Percentiles rank a stretch among this genome's conserved stretches.
These are phyloP conservation scores for Drosophila formosana DNA, from an alignment of 2,888 invertebrate species.

Conservation along the genomic window DNA sequence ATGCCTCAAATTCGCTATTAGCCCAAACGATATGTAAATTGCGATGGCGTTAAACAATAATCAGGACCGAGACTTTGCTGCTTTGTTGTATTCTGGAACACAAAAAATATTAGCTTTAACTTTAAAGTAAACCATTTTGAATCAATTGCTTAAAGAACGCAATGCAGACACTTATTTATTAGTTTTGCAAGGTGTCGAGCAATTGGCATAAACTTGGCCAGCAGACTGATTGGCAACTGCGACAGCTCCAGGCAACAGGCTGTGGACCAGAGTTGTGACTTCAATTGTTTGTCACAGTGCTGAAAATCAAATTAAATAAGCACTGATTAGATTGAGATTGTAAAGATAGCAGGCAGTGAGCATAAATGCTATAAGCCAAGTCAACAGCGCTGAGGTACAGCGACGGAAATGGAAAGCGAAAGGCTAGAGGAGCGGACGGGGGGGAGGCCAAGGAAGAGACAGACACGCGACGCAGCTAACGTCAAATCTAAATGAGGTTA, in stretches of 20 bases:
- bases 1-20: constrained; percentile 7
- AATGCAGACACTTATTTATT: neutral
- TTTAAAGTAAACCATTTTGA: constrained; percentile 4
- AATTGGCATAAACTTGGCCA: constrained; percentile 43
- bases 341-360: constrained; percentile 48
- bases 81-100: constrained; percentile 9
- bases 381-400: constrained; percentile 11
- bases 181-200: constrained; percentile 5
- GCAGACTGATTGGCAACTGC: constrained; percentile 43
- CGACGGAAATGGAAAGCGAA: constrained; percentile 11
- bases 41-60: constrained; percentile 17
- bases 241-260: constrained; percentile 8
- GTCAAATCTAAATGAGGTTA: constrained; percentile 84
- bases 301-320: constrained; percentile 78
- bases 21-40: constrained; percentile 31
- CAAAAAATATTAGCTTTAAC: neutral
- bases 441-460: constrained; percentile 7
- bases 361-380: constrained; percentile 49
- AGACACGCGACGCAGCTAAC: constrained; percentile 69
- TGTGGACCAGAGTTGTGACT: constrained; percentile 20
- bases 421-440: neutral
- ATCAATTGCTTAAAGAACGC: neutral
- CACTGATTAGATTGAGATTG: constrained; percentile 78
- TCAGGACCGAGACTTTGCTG: constrained; percentile 7
- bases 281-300: constrained; percentile 63